Conservation (phyloP, 1,140 invertebrate genomes). For the Aphaenogaster rudis region DNA sequence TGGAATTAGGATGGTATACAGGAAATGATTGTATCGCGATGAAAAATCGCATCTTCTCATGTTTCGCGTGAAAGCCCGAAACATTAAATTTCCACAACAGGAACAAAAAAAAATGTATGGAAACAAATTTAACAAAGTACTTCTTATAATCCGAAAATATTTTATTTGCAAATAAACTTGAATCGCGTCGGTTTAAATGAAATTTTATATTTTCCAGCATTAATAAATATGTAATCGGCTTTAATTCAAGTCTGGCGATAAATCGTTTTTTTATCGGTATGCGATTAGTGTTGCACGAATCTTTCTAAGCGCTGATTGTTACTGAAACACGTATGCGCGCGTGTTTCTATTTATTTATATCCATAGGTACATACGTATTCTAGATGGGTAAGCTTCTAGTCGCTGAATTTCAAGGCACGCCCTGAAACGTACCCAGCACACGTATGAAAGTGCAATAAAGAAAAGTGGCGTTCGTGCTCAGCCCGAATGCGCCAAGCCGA, state of each 20-base stretch:
- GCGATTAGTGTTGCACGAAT: background rate
- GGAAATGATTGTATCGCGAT: conserved; percentile 42
- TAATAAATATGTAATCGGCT: background rate
- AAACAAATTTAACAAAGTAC: background rate
- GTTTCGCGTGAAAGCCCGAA: background rate
- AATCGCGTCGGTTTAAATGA: background rate
- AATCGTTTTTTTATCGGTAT: conserved; percentile 8
- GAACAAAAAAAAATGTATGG: background rate
- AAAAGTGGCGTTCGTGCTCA: conserved; percentile 77
- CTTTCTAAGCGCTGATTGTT: conserved; percentile 30
- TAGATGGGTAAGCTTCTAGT: conserved; percentile 52
- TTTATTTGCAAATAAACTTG: conserved; percentile 9
- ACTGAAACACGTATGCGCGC: background rate
- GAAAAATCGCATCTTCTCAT: conserved; percentile 25
- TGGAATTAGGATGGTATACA: background rate
- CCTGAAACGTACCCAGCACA: conserved; percentile 70
- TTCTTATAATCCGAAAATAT: background rate
- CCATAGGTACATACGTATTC: conserved; percentile 64
- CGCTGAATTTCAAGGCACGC: conserved; percentile 71
- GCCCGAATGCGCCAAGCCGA: conserved; percentile 47
- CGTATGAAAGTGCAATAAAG: conserved; percentile 78
- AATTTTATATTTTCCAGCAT: conserved; percentile 14
- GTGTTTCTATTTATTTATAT: conserved; percentile 65
- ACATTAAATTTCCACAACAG: background rate
- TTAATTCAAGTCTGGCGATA: conserved; percentile 9